Conservation (phyloP, 2,888 invertebrate species). For the Marronus borbonicus region DNA sequence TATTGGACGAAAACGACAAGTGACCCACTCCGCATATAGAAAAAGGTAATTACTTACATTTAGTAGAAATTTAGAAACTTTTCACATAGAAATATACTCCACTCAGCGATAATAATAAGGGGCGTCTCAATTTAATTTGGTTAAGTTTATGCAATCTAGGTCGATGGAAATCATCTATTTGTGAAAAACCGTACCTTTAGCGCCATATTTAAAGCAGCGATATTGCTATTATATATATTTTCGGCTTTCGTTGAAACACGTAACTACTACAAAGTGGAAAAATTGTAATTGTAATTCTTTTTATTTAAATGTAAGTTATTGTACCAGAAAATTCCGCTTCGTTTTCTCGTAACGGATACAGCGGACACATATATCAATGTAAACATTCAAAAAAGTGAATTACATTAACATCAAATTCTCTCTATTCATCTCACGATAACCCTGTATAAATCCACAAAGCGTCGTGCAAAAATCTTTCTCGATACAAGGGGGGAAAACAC, state of each 20-base stretch:
- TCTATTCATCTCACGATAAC: conserved; percentile 29
- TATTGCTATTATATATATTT: not conserved
- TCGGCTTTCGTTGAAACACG: conserved; percentile 17
- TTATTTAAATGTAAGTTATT: conserved; percentile 16
- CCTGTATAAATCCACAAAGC: conserved; percentile 38
- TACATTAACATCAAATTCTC: conserved; percentile 18
- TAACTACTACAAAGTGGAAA: conserved; percentile 5
- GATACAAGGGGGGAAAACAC: conserved; percentile 1
- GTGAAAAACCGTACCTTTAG: not conserved
- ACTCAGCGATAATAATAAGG: too few relatives aligned
- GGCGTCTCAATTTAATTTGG: too few relatives aligned
- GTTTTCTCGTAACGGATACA: not conserved
- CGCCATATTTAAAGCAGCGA: conserved; percentile 9
- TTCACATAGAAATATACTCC: too few relatives aligned
- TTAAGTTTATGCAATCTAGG: too few relatives aligned
- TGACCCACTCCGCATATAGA: too few relatives aligned
- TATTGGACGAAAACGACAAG: too few relatives aligned
- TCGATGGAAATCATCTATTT: too few relatives aligned
- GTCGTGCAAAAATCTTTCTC: conserved; percentile 31
- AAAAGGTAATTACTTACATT: too few relatives aligned
- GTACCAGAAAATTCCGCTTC: conserved; percentile 21
- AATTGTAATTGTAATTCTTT: conserved; percentile 23
- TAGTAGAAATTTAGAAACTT: too few relatives aligned
- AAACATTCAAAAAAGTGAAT: conserved; percentile 22
- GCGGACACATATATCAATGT: conserved; percentile 11